Evolutionary conservation across 2,888 invertebrate genomes (phyloP).

Genomic region (Drosophila lacicola): DNA sequence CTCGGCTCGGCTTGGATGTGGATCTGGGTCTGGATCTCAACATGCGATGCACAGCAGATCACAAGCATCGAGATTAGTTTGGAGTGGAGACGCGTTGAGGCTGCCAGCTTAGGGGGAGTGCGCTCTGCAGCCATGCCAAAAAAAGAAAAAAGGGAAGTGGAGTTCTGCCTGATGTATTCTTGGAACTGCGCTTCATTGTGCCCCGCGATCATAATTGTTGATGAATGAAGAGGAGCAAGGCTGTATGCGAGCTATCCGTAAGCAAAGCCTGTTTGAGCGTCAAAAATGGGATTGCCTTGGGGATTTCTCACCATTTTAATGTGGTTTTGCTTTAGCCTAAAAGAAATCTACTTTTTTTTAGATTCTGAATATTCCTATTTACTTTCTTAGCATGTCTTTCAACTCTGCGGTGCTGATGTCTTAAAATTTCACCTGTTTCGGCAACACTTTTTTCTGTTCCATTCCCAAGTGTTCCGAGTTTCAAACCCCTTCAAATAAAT

Average conservation of each 20-base stretch:
- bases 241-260: neutral
- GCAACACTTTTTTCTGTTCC: too few species aligned
- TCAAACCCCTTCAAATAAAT: too few species aligned
- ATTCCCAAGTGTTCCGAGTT: too few species aligned
- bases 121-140: constrained; percentile 10
- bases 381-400: too few species aligned
- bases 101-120: constrained; percentile 49
- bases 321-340: neutral
- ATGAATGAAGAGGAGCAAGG: constrained; percentile 4
- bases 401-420: too few species aligned
- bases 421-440: too few species aligned
- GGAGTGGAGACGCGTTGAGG: constrained; percentile 36
- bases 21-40: constrained; percentile 50
- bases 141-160: constrained; percentile 49
- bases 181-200: constrained; percentile 46
- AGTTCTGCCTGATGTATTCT: constrained; percentile 50
- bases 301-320: neutral
- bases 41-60: constrained; percentile 69
- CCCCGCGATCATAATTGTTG: constrained; percentile 27
- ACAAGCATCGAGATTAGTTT: constrained; percentile 61
- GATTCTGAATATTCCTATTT: too few species aligned
- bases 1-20: constrained; percentile 47
- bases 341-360: too few species aligned
- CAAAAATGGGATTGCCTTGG: neutral
- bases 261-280: neutral